These are phyloP conservation scores for Panagrolaimus sp. DNA, from an alignment of 1,140 invertebrate genomes.

Conservation along the genomic window DNA sequence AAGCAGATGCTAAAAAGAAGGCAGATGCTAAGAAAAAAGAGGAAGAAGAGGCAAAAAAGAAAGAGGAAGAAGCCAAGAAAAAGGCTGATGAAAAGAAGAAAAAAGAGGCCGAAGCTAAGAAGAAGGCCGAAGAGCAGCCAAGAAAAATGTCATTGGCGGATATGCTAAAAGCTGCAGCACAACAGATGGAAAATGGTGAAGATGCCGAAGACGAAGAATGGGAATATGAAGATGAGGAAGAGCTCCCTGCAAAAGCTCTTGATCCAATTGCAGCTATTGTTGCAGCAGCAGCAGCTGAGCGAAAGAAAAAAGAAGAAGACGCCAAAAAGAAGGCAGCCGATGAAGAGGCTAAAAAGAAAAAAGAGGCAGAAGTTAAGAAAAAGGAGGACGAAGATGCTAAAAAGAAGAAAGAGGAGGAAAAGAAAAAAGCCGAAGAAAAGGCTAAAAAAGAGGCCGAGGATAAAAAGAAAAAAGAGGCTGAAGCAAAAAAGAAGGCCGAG, in stretches of 20 bases:
- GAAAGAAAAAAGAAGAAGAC: neutral
- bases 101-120: neutral
- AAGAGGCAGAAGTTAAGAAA: neutral
- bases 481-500: neutral
- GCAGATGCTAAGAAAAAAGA: conserved; percentile 2
- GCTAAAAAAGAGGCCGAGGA: neutral
- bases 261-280: conserved; percentile 11
- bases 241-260: neutral
- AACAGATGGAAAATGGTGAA: conserved; percentile 3
- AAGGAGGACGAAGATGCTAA: neutral
- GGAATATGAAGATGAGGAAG: conserved; percentile 9
- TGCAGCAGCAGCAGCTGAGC: neutral
- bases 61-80: neutral
- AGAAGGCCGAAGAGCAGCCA: neutral
- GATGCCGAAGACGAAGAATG: neutral
- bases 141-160: conserved; percentile 5
- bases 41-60: neutral
- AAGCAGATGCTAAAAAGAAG: conserved; percentile 1
- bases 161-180: conserved; percentile 2
- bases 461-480: neutral
- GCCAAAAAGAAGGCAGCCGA: neutral
- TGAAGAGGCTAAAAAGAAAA: no score
- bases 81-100: conserved; percentile 5
- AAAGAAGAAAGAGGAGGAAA: neutral
- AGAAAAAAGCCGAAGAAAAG: neutral